phyloP scores from a whole-genome alignment of 2,113 vertebrate species.

The Oryzias melastigma region DNA sequence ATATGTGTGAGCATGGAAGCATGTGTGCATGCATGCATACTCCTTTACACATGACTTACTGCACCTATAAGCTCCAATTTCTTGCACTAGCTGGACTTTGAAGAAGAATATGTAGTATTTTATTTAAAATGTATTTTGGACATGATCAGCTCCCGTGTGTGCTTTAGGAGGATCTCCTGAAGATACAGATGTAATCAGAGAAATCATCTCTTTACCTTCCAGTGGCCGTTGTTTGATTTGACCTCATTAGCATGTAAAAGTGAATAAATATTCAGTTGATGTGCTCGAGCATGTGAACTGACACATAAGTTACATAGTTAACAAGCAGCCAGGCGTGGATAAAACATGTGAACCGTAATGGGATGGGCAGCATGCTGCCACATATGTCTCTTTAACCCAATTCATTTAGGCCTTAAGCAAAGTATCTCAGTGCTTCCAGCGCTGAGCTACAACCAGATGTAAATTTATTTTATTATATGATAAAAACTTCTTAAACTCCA shows the following conservation, averaged over 20 bases:
- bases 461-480: background rate
- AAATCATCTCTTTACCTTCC: constrained; percentile 5
- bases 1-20: constrained; percentile 45
- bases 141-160: background rate
- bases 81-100: background rate
- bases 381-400: constrained; percentile 45
- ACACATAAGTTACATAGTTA: constrained; percentile 67
- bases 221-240: constrained; percentile 31
- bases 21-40: constrained; percentile 35
- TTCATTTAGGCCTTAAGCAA: constrained; percentile 8
- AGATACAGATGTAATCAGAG: no score
- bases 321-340: constrained; percentile 59
- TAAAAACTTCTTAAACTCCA: constrained; percentile 5
- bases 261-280: constrained; percentile 62
- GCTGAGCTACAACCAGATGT: constrained; percentile 18
- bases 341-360: constrained; percentile 61
- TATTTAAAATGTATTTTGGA: background rate
- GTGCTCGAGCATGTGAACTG: constrained; percentile 64
- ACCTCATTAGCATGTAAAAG: constrained; percentile 69
- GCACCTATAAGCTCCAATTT: constrained; percentile 6
- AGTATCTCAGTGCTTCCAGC: constrained; percentile 9
- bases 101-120: background rate
- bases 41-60: constrained; percentile 64
- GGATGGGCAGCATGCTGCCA: constrained; percentile 47
- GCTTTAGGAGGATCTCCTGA: no score